Evolutionary conservation across 1,140 invertebrate species (phyloP), one percentile per base, ranked within the genome.

Genomic region (Drosophila sturtevanti): DNA sequence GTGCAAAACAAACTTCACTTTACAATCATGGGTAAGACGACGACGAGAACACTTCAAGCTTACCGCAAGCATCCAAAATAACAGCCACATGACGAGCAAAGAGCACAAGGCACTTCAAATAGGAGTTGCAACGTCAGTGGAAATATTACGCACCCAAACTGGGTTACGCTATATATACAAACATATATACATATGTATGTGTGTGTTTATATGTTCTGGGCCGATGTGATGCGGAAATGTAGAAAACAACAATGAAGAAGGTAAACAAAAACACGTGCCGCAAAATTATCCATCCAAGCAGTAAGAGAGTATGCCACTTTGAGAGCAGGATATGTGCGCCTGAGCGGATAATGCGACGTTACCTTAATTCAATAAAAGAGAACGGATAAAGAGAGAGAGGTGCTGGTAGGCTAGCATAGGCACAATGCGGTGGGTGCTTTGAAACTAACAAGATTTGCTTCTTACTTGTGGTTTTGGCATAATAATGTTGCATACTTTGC

Each of bases 211-310:
- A 22, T 62, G 48, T 63, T 27, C 35, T 31, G 63, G 62, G 65
- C 56, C 58, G 72, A 70, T 64, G 63, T 48, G 59, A 67, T 67
- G 68, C 68, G 81, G 67, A 72, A 70, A 41, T 64, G 44, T 51
- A 70, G 65, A 68, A 70, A 77, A 75, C 74, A 86, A 86, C 77
- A 87, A 80, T 68, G 69, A 69, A 63, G 72, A 89, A 87, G 66
- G 84, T 87, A 87, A 87, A 87, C 84, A 87, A 87, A 87, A 89
- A 87, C 84, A 87, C 84, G 84, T 87, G 84, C 81, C 67, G 55
- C 67, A 54, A 21, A 64, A 4, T 67, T 84, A 87, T 87, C 84
- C 84, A 63, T 51, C 65, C 65, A 52, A 52, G 62, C 44, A 60
- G 68, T 7, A 48, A 56, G 31, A 68, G 24, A 24, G 16, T n/a